These are phyloP conservation scores for Cyrtonyx montezumae DNA, from an alignment of 2,113 vertebrate genomes.

Conservation along the genomic window DNA sequence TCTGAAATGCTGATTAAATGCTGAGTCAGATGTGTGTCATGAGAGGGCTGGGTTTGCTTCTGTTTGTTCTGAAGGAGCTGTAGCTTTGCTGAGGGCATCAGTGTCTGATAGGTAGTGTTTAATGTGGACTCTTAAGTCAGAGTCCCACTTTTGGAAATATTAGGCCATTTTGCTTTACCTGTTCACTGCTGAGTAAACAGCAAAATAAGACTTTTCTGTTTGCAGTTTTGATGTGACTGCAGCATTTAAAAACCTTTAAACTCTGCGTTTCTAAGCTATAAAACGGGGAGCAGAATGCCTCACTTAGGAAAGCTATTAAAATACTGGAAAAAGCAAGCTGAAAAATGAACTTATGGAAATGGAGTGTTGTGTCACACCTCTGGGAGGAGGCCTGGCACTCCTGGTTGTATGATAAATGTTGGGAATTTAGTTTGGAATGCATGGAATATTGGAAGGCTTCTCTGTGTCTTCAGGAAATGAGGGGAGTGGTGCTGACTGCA, in stretches of 20 bases:
- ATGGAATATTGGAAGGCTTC: background rate
- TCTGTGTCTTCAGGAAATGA: accelerated
- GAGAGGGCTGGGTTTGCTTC: background rate
- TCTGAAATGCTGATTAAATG: background rate
- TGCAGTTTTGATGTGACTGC: background rate
- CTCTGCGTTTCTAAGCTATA: background rate
- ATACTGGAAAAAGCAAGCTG: background rate
- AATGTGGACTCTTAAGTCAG: background rate
- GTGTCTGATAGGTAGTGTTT: background rate
- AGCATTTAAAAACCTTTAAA: background rate
- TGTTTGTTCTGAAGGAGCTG: background rate
- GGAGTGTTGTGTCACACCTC: background rate
- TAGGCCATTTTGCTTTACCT: background rate
- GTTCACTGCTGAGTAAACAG: background rate
- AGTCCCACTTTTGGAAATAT: background rate
- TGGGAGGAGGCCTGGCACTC: background rate
- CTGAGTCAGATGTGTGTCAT: background rate
- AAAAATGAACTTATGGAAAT: background rate
- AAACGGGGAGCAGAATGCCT: background rate
- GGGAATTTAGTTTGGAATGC: background rate
- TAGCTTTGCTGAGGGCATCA: background rate
- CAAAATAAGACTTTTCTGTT: background rate
- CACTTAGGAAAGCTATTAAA: background rate
- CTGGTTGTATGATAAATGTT: background rate
- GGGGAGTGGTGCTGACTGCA: background rate